These are phyloP conservation scores for Oligia fasciuncula DNA, from an alignment of 2,888 invertebrate genomes.

Conservation along the genomic window DNA sequence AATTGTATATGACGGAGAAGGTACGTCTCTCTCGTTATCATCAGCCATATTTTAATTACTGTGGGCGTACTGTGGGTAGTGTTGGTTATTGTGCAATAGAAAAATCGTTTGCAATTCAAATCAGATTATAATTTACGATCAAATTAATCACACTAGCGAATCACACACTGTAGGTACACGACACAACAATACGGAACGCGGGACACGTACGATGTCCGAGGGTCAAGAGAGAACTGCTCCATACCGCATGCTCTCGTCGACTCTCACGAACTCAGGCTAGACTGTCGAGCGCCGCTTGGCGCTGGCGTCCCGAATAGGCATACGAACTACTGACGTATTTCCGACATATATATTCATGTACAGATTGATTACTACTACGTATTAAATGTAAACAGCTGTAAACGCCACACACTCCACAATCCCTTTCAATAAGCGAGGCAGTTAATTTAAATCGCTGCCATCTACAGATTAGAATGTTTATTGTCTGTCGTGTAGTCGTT, in stretches of 20 bases:
- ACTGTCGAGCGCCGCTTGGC: no score
- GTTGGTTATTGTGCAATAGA: neutral
- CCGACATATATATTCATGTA: neutral
- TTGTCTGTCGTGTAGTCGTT: conserved; percentile 71
- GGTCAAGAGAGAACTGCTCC: no score
- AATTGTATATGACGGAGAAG: no score
- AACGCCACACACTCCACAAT: conserved; percentile 10
- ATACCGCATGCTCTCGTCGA: no score
- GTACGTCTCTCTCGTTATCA: no score
- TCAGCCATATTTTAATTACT: no score
- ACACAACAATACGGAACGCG: no score
- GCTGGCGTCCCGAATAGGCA: no score
- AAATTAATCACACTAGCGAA: neutral
- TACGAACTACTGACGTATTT: no score
- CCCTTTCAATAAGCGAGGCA: conserved; percentile 32
- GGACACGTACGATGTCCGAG: no score
- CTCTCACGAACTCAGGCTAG: no score
- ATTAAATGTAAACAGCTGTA: neutral
- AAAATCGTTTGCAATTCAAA: neutral
- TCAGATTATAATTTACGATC: neutral
- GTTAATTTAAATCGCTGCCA: conserved; percentile 61
- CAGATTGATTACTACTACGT: neutral
- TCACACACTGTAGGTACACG: neutral
- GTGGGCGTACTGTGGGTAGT: no score
- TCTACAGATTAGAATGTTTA: conserved; percentile 67